Evolutionary conservation across 1,140 invertebrate species (phyloP).

Genomic region (Nasonia longicornis): DNA sequence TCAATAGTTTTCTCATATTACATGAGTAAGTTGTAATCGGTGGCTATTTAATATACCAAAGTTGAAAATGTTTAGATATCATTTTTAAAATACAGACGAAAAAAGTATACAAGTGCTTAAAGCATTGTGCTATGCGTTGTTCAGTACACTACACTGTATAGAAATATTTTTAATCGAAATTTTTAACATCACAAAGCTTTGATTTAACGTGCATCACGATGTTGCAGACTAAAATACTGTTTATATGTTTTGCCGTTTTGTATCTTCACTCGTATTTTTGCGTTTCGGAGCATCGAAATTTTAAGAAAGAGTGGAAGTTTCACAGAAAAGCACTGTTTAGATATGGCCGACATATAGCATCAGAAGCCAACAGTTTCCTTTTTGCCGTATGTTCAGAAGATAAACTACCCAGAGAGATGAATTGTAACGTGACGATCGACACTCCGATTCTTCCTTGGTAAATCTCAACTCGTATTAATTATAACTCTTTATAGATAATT

Average conservation of each 20-base stretch:
- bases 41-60: neutral
- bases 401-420: conserved; percentile 14
- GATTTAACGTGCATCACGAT: neutral
- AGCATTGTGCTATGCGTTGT: neutral
- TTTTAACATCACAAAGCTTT: neutral
- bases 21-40: neutral
- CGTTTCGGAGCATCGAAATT: conserved; percentile 7
- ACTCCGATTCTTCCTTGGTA: conserved; percentile 18
- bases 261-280: neutral
- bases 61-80: neutral
- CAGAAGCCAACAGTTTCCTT: conserved; percentile 31
- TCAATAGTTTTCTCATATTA: neutral
- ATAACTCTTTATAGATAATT: neutral
- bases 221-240: neutral
- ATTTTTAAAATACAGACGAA: neutral
- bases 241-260: neutral
- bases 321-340: neutral
- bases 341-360: conserved; percentile 12
- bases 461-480: neutral
- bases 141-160: neutral
- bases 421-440: conserved; percentile 37
- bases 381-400: conserved; percentile 20
- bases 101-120: neutral
- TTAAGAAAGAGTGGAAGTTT: conserved; percentile 38
- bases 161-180: neutral